A percentile compares a stretch with the other conserved stretches of the same genome.
Conservation (phyloP, 2,888 invertebrate species). For the Aporophyla nigra region DNA sequence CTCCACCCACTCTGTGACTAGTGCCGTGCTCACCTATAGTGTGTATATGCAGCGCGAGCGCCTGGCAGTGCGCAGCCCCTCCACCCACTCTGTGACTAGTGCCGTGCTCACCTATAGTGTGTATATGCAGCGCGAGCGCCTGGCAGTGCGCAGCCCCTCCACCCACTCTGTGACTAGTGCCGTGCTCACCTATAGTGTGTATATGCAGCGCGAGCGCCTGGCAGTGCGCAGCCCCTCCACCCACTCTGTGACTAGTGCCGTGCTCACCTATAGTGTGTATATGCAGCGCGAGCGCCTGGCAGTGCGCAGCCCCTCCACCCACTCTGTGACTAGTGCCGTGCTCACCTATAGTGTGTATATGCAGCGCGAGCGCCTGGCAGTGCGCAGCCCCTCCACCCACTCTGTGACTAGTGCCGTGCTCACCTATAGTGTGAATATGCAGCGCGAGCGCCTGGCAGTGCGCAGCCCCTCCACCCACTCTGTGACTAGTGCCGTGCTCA, state of each 20-base stretch:
- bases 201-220: slow-evolving; percentile 96
- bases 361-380: slow-evolving; percentile 95
- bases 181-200: slow-evolving; percentile 92
- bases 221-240: slow-evolving; percentile 93
- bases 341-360: slow-evolving; percentile 93
- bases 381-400: slow-evolving; percentile 92
- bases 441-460: slow-evolving; percentile 96
- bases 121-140: slow-evolving; percentile 95
- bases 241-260: too few relatives aligned
- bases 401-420: background rate
- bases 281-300: slow-evolving; percentile 96
- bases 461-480: slow-evolving; percentile 85
- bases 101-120: slow-evolving; percentile 91
- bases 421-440: slow-evolving; percentile 94
- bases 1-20: too few relatives aligned
- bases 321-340: too few relatives aligned
- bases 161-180: too few relatives aligned
- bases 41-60: slow-evolving; percentile 94
- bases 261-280: slow-evolving; percentile 93
- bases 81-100: too few relatives aligned
- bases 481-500: slow-evolving; percentile 39
- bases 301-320: slow-evolving; percentile 92
- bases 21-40: slow-evolving; percentile 91
- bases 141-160: slow-evolving; percentile 96
- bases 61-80: slow-evolving; percentile 96